Base-by-base conservation (phyloP, 2,113 vertebrate species). In the Microtus oregoni region DNA sequence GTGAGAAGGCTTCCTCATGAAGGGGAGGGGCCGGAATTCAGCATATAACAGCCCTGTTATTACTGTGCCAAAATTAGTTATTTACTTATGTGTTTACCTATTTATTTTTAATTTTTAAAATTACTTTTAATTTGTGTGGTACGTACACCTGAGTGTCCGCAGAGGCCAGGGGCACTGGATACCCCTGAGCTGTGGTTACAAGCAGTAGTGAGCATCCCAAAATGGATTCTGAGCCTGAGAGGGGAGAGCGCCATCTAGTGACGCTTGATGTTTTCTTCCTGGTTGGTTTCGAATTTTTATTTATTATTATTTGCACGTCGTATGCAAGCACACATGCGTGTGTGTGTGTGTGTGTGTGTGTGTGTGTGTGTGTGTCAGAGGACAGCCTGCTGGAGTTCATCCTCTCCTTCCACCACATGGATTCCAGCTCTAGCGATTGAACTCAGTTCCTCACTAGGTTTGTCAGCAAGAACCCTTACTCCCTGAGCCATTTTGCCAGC, bases 181-280 rank as follows among this genome's bases (percentile, higher is more conserved):
- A 61, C 52, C 35, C 79, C 52, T 82, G 55, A 55, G 79, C 24
- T 82, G 35, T n/a, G 24, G 78, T 38, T 58, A 35, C 4, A 55
- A 30, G 50, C 50, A 81, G 52, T 58, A 38, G 78, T 82, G 78
- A 82, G 35, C 52, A 14, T 20, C 78, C 10, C 52, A 82, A 38
- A 58, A 58, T 82, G 78, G 52, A 35, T 58, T 58, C 52, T 82
- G 35, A 82, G 41, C 67, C 61, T 67, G 30, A 96, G 70, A 96
- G 91, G 2, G 38, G 41, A 94, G 81, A 75, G 6, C 26, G 92
- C 97, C 97, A 97, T 94, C 97, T 97, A 98, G 96, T 92, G 97
- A 86, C 26, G 26, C 79, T 86, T 35, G 17, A n/a, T 78, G 82
- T 75, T 82, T 87, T 30, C 38, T n/a, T 47, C 58, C 22, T 44